Conservation (phyloP, 2,888 invertebrate genomes). For the Sesia apiformis region DNA sequence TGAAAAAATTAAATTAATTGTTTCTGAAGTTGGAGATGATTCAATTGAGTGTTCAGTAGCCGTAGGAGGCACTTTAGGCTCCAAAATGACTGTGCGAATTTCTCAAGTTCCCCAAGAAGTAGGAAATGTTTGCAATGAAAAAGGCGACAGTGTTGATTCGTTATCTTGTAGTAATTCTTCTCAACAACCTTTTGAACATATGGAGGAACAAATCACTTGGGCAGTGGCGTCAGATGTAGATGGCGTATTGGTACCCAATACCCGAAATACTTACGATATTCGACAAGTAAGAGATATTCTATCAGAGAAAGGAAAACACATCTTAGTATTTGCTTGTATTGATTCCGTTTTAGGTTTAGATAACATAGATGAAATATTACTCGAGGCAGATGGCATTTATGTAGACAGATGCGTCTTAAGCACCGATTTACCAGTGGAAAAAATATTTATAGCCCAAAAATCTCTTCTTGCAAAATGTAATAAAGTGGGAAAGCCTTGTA, state of each 20-base stretch:
- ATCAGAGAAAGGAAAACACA: conserved; percentile 54
- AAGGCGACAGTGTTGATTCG: conserved; percentile 58
- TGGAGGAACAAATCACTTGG: conserved; percentile 61
- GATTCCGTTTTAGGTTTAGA: conserved; percentile 47
- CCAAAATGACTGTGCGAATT: conserved; percentile 68
- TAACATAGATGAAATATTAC: conserved; percentile 82
- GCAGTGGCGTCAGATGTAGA: conserved; percentile 58
- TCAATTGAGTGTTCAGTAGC: conserved; percentile 67
- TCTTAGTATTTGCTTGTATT: conserved; percentile 53
- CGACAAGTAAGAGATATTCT: conserved; percentile 37
- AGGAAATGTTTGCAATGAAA: conserved; percentile 37
- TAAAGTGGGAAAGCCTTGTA: conserved; percentile 87
- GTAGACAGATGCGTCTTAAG: conserved; percentile 89
- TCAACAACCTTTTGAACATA: conserved; percentile 80
- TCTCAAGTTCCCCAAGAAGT: conserved; percentile 65
- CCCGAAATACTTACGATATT: conserved; percentile 42
- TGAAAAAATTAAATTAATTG: conserved; percentile 45
- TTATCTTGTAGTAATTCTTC: conserved; percentile 76
- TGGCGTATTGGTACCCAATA: conserved; percentile 47
- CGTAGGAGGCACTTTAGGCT: conserved; percentile 65
- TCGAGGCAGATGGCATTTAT: conserved; percentile 88
- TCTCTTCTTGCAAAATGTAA: conserved; percentile 90
- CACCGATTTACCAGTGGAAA: conserved; percentile 90
- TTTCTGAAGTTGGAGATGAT: conserved; percentile 53
- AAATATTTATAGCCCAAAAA: conserved; percentile 91